Percentiles rank a stretch among this genome's conserved stretches.
Conservation (phyloP, 2,797 vertebrate genomes). For the Pseudopleuronectes americanus region DNA sequence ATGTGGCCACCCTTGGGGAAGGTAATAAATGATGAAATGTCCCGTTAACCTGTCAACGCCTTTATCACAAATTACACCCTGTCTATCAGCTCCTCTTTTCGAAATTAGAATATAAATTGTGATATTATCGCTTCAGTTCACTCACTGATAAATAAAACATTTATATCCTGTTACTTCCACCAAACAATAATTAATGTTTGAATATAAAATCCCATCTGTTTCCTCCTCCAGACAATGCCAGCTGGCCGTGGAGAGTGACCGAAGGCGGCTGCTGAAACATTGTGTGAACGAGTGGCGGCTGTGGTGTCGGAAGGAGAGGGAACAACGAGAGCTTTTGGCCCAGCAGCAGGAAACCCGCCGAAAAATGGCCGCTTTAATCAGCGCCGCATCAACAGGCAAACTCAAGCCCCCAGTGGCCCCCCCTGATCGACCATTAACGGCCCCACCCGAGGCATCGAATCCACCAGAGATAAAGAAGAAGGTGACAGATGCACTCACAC, state of each 20-base stretch:
- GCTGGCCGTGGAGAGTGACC: constrained; percentile 84
- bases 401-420: constrained; percentile 38
- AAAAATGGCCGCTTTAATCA: constrained; percentile 90
- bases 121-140: not conserved
- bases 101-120: constrained; percentile 1
- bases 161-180: not conserved
- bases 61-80: not conserved
- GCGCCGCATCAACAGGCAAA: constrained; percentile 78
- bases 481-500: constrained; percentile 58
- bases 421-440: constrained; percentile 8
- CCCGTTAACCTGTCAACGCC: not conserved
- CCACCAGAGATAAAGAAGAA: constrained; percentile 34
- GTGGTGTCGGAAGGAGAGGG: constrained; percentile 82
- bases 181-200: constrained; percentile 5
- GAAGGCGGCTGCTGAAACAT: constrained; percentile 80
- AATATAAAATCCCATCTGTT: constrained; percentile 10
- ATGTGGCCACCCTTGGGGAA: no score
- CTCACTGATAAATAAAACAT: constrained; percentile 1
- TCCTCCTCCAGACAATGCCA: constrained; percentile 66
- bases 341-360: constrained; percentile 86
- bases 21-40: not conserved
- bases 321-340: constrained; percentile 79
- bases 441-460: constrained; percentile 19
- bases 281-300: constrained; percentile 87
- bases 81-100: not conserved